These are phyloP conservation scores for Tetanocera ferruginea DNA, from an alignment of 2,888 invertebrate genomes.

Conservation along the genomic window DNA sequence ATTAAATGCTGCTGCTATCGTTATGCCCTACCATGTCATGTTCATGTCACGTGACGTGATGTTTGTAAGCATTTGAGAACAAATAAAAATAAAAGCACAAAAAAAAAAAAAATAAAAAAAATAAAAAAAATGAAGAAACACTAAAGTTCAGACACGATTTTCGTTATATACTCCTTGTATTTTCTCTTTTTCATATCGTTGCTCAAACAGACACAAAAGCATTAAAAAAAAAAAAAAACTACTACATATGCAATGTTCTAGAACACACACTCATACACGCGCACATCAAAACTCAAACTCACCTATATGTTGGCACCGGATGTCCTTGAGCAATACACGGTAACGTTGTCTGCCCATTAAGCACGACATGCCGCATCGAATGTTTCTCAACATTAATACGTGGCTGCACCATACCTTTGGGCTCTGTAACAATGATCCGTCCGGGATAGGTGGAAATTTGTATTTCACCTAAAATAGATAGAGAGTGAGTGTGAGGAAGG, in stretches of 20 bases:
- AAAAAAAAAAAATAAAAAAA: too few relatives aligned
- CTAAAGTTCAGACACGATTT: not conserved
- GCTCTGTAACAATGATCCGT: constrained; percentile 77
- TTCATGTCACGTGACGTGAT: constrained; percentile 11
- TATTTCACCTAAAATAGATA: constrained; percentile 70
- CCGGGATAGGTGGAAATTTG: constrained; percentile 80
- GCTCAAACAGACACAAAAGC: too few relatives aligned
- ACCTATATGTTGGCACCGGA: constrained; percentile 85
- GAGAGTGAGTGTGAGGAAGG: not conserved
- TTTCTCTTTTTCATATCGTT: too few relatives aligned
- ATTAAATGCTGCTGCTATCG: not conserved
- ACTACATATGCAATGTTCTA: too few relatives aligned
- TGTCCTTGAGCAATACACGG: constrained; percentile 86
- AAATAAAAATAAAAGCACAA: not conserved
- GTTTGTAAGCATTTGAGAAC: constrained; percentile 7
- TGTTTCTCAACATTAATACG: constrained; percentile 81
- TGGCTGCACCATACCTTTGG: constrained; percentile 82
- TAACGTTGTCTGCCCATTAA: constrained; percentile 81
- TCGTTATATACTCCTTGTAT: not conserved
- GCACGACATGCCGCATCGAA: constrained; percentile 76
- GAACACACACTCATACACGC: too few relatives aligned
- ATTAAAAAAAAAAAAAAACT: too few relatives aligned
- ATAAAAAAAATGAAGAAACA: too few relatives aligned
- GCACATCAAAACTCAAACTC: constrained; percentile 54
- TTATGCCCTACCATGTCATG: not conserved